Conservation (phyloP, 2,888 invertebrate species). For the Morpho achilles region DNA sequence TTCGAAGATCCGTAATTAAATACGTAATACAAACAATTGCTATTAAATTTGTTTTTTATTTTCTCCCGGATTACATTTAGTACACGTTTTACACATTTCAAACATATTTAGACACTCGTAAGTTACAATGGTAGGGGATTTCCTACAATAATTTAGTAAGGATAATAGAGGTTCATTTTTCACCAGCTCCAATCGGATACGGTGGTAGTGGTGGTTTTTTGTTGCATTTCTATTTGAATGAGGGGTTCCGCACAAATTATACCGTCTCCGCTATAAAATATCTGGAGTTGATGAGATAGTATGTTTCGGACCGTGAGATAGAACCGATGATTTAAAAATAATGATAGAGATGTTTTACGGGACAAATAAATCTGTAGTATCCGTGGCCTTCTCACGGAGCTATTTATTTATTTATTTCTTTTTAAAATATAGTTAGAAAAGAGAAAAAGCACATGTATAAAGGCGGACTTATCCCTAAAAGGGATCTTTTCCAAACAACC, state of each 20-base stretch:
- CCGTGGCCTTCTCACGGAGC: too few species aligned
- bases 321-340: slow-evolving; percentile 15
- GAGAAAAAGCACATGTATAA: too few species aligned
- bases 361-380: slow-evolving; percentile 7
- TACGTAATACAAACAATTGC: neutral
- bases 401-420: too few species aligned
- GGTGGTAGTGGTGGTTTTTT: slow-evolving; percentile 52
- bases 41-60: neutral
- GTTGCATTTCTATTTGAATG: slow-evolving; percentile 45
- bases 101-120: neutral
- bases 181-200: slow-evolving; percentile 66
- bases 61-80: neutral
- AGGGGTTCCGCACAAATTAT: slow-evolving; percentile 54
- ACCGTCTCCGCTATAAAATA: slow-evolving; percentile 29
- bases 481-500: too few species aligned
- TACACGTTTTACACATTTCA: too few species aligned
- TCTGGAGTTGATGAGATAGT: slow-evolving; percentile 29
- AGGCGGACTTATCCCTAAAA: too few species aligned
- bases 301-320: slow-evolving; percentile 13
- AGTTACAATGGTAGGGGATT: slow-evolving; percentile 30
- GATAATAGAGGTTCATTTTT: slow-evolving; percentile 70
- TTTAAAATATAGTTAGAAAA: too few species aligned
- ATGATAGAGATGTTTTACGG: slow-evolving; percentile 7
- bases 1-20: too few species aligned
- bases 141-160: slow-evolving; percentile 55